Base-by-base conservation (phyloP, 1,140 invertebrate species). In the Drosophila gunungcola region DNA sequence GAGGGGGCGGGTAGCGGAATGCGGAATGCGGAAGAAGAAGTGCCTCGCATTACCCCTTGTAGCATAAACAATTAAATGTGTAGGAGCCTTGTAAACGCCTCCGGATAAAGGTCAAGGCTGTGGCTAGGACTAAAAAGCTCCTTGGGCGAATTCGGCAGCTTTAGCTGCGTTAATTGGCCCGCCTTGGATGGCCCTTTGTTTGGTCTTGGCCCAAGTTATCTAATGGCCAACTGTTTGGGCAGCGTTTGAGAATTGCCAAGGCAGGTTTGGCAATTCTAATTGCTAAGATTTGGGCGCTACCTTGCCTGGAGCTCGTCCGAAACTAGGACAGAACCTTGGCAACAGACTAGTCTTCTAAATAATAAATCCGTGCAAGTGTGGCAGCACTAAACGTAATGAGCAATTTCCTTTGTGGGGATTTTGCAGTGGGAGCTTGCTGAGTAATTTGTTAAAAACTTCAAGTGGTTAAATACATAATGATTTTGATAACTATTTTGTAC, bases 61-160 rank as follows among this genome's bases (percentile, higher is more conserved):
- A 70, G 62, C 78, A 81, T 85, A 86, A 85, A 79, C 76, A 88
- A 88, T 88, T 89, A 83, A 88, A 88, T 89, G 83, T 88, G 83
- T 89, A 88, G 63, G 56, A 41, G 57, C 60, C 76, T 72, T 72
- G 58, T 53, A 78, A 52, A 70, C 54, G 83, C 79, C 83, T 73
- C 67, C 56, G 74, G 83, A 88, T 83, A 83, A 86, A 83, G 83
- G 83, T 89, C 83, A 88, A 88, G 83, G 83, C 84, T 89, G 65
- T 57, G 75, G 64, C 49, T 32, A 68, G 60, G 74, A 56, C 54
- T 34, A 46, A 43, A 49, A 60, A 54, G 29, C 39, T 53, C 78
- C 61, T 58, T 46, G 41, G 75, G 62, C 79, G 63, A 75, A 68
- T 78, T 76, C 45, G 56, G 78, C 60, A 68, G 80, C 63, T 68